Base-by-base conservation (phyloP, 2,113 vertebrate genomes). In the Neomonachus schauinslandi region DNA sequence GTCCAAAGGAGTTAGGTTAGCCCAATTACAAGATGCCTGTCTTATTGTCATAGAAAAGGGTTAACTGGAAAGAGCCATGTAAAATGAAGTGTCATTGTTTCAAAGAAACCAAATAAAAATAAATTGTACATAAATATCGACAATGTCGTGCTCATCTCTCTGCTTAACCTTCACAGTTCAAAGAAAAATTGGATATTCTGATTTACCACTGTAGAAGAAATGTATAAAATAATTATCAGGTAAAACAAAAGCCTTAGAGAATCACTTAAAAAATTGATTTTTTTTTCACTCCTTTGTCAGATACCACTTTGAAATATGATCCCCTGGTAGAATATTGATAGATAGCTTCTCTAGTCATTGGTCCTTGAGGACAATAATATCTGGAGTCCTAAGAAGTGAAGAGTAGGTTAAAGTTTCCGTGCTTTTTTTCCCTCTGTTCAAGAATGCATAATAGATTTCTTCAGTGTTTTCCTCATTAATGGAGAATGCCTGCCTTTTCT, bases 71-170 rank as follows among this genome's bases (percentile, higher is more conserved):
- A 94, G 81, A 42, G 85, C 72, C 55, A 87, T 3, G 19, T 36
- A 74, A 94, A 76, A 3, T n/a, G 59, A 82, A 93, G 14, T 85
- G 85, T 28, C 84, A 49, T 7, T 96, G 96, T 79, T 90, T 90
- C 36, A 97, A 89, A 97, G 2, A 97, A 98, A 94, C 10, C 10
- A 46, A 98, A 91, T 67, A 89, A 92, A 98, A 88, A 3, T 14
- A 85, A 67, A 94, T 83, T 21, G 39, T 36, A 33, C 0, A 85
- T 31, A 1, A 85, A 69, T n/a, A 12, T n/a, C 8, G 63, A 96
- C 80, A 87, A 72, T 55, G 80, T 12, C 12, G 36, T 18, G 5
- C 2, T 49, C 3, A 91, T 10, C 5, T 97, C 14, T 19, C 4
- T 16, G 61, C 22, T 84, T 31, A 93, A 14, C 28, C n/a, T 97